Conservation (phyloP, 2,113 vertebrate species). For the Chionis minor region DNA sequence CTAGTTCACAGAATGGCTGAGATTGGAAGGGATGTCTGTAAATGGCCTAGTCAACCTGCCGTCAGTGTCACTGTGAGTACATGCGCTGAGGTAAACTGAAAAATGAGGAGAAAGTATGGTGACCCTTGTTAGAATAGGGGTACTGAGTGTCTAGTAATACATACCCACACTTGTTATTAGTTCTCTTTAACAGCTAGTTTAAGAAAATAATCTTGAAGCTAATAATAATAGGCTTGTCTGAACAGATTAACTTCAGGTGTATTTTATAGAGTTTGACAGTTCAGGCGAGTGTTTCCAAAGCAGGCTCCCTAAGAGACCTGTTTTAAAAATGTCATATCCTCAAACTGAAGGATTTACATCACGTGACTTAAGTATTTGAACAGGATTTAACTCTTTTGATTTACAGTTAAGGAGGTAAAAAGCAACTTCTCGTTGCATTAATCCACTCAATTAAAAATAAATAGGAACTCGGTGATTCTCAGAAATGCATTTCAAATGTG, state of each 20-base stretch:
- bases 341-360: neutral
- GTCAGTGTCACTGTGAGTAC: accelerated
- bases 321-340: neutral
- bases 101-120: neutral
- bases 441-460: neutral
- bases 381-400: neutral
- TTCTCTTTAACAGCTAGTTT: neutral
- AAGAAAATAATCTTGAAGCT: neutral
- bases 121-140: neutral
- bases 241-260: neutral
- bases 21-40: neutral
- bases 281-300: neutral
- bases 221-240: neutral
- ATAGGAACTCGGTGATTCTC: neutral
- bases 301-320: neutral
- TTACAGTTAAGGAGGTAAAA: neutral
- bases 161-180: neutral
- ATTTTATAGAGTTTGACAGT: neutral
- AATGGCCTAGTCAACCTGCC: neutral
- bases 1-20: neutral
- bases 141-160: neutral
- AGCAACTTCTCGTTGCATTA: neutral
- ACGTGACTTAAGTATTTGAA: neutral
- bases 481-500: neutral
- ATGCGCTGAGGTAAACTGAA: accelerated